Conservation (phyloP, 2,113 vertebrate species). For the Isurus oxyrinchus region DNA sequence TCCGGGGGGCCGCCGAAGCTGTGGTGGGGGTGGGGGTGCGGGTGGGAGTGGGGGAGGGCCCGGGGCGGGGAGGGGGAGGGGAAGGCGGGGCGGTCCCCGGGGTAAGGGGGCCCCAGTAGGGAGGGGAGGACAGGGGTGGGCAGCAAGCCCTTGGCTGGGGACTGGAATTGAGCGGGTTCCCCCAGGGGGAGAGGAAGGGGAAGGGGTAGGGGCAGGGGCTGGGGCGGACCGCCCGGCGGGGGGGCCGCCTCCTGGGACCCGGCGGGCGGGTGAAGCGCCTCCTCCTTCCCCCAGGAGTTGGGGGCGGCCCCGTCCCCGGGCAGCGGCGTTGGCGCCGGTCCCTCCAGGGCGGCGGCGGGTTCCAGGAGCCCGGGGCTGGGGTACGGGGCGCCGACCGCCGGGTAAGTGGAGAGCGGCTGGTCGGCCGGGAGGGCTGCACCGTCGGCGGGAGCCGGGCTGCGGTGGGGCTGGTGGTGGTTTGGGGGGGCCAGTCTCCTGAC, state of each 20-base stretch:
- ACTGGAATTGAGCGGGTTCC: slow-evolving; percentile 39
- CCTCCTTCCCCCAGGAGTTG: slow-evolving; percentile 66
- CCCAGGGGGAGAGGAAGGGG: no score
- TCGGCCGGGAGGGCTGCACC: slow-evolving; percentile 37
- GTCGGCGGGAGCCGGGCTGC: slow-evolving; percentile 44
- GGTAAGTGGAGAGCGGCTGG: slow-evolving; percentile 38
- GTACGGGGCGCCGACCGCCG: slow-evolving; percentile 46
- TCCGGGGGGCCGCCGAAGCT: no score
- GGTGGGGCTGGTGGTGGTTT: slow-evolving; percentile 51
- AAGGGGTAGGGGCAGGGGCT: no score
- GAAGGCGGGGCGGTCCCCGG: slow-evolving; percentile 37
- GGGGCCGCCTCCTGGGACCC: slow-evolving; percentile 45
- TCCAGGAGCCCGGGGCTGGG: slow-evolving; percentile 46
- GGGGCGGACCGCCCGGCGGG: no score
- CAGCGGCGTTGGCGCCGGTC: slow-evolving; percentile 51
- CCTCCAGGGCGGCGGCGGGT: slow-evolving; percentile 60
- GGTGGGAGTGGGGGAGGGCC: slow-evolving; percentile 44
- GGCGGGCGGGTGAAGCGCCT: slow-evolving; percentile 41
- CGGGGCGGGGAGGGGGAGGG: slow-evolving; percentile 65
- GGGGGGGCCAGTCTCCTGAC: slow-evolving; percentile 49
- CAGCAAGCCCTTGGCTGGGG: slow-evolving; percentile 59
- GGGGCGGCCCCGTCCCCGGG: slow-evolving; percentile 50
- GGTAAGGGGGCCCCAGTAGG: slow-evolving; percentile 48
- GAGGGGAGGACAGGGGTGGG: slow-evolving; percentile 58
- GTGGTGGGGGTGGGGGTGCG: slow-evolving; percentile 61